These are phyloP conservation scores for Volucella inflata DNA, from an alignment of 2,888 invertebrate species.

Conservation along the genomic window DNA sequence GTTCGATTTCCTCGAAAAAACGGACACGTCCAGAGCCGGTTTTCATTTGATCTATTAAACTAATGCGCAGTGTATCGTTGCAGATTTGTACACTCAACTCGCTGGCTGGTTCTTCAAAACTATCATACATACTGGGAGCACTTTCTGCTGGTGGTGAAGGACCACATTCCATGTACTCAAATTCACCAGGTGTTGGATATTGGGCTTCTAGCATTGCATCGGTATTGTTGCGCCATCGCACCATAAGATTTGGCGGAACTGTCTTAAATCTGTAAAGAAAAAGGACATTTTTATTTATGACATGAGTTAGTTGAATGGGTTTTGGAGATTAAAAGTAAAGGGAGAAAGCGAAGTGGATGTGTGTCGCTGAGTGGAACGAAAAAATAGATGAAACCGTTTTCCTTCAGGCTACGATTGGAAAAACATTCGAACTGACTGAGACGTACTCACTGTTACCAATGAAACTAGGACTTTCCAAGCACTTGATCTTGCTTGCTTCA, in stretches of 20 bases:
- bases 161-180: conserved; percentile 91
- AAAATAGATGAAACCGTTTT: no score
- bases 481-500: no score
- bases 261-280: conserved; percentile 84
- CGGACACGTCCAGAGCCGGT: conserved; percentile 88
- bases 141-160: conserved; percentile 92
- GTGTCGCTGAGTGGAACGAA: no score
- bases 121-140: conserved; percentile 92
- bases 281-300: neutral
- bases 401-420: no score
- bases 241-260: conserved; percentile 84
- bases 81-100: conserved; percentile 90
- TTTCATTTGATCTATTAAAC: conserved; percentile 90
- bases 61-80: conserved; percentile 89
- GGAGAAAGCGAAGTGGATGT: no score
- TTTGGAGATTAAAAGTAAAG: neutral
- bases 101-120: conserved; percentile 89
- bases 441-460: no score
- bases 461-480: no score
- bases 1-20: conserved; percentile 90
- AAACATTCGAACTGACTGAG: no score
- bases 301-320: neutral
- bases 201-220: conserved; percentile 87
- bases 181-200: conserved; percentile 87
- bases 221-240: conserved; percentile 86